Percentiles rank a stretch among this genome's conserved stretches.
Evolutionary conservation across 2,113 vertebrate species (phyloP).

Genomic region (Dromiciops gliroides): DNA sequence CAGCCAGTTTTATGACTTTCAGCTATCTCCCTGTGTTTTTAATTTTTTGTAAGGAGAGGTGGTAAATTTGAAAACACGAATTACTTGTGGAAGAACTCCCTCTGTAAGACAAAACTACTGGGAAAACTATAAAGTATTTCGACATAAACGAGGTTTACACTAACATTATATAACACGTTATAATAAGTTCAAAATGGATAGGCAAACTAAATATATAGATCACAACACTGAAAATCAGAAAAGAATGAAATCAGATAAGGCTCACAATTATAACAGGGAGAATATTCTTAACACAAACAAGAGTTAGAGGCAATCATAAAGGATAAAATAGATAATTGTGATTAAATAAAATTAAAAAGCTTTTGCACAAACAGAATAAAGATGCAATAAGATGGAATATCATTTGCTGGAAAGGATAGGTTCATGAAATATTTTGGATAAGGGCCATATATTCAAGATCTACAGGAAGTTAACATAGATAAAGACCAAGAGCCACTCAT

Average conservation of each 20-base stretch:
- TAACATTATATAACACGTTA: not conserved
- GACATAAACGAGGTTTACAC: not conserved
- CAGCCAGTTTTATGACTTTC: not conserved
- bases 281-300: not conserved
- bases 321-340: not conserved
- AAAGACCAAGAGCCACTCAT: not conserved
- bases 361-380: not conserved
- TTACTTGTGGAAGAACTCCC: not conserved
- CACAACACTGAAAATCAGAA: too few species aligned
- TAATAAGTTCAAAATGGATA: not conserved
- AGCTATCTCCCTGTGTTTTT: not conserved
- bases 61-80: not conserved
- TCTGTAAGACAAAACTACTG: not conserved
- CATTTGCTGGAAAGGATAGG: not conserved
- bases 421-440: not conserved
- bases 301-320: not conserved
- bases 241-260: too few species aligned
- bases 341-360: not conserved
- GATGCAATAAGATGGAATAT: not conserved
- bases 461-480: not conserved
- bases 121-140: not conserved
- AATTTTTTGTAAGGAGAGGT: not conserved
- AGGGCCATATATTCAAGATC: not conserved
- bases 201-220: not conserved
- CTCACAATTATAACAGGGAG: not conserved